phyloP scores from a whole-genome alignment of 2,797 vertebrate genomes.

The Tarsius wallacei region DNA sequence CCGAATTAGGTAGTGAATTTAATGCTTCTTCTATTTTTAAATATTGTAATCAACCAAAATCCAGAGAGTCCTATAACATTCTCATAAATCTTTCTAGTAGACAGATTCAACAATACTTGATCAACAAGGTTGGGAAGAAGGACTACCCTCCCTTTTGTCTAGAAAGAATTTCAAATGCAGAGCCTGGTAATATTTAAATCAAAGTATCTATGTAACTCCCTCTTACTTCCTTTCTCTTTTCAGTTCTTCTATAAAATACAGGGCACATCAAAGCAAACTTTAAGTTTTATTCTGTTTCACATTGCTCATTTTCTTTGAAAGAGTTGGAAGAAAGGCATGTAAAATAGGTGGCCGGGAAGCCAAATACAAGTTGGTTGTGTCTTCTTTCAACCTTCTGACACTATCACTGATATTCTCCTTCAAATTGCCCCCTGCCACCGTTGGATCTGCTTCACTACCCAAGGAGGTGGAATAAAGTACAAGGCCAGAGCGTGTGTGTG shows the following conservation, averaged over 20 bases:
- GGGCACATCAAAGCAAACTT: neutral
- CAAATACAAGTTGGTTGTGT: slow-evolving; percentile 75
- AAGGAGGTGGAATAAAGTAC: neutral
- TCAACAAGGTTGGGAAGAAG: neutral
- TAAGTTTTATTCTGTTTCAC: slow-evolving; percentile 4
- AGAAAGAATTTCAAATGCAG: slow-evolving; percentile 27
- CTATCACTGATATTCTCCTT: neutral
- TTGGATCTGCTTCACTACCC: neutral
- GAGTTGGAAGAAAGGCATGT: slow-evolving; percentile 38
- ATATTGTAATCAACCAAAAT: neutral
- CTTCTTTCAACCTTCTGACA: slow-evolving; percentile 77
- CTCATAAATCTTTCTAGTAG: neutral
- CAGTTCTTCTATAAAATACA: slow-evolving; percentile 23
- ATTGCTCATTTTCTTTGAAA: slow-evolving; percentile 66
- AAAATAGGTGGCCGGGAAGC: neutral
- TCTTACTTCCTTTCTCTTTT: slow-evolving; percentile 47
- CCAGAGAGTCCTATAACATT: neutral
- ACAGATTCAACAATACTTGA: neutral
- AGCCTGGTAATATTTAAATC: neutral
- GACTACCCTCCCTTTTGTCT: neutral
- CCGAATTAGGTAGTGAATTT: neutral
- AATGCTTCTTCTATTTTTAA: neutral
- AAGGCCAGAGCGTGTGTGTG: neutral
- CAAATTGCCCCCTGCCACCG: slow-evolving; percentile 76
- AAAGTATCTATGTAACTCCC: neutral